A percentile compares a stretch with the other conserved stretches of the same genome.
Conservation (phyloP, 1,140 invertebrate genomes). For the Atta cephalotes region DNA sequence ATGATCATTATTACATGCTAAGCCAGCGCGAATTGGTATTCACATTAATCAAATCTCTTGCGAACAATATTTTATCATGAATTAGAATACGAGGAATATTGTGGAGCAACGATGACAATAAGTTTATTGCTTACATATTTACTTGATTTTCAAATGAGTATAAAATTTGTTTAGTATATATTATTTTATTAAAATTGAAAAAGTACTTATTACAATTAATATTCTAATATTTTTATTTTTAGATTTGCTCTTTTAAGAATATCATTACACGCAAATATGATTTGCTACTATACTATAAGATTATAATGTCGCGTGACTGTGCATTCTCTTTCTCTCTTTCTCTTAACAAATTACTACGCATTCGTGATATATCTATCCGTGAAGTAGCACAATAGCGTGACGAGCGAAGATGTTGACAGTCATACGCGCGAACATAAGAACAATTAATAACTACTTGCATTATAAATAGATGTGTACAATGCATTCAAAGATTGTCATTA, state of each 20-base stretch:
- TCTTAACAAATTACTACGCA: conserved; percentile 46
- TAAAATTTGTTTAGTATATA: not conserved
- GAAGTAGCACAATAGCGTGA: conserved; percentile 27
- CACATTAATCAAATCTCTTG: not conserved
- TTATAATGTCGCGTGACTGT: conserved; percentile 59
- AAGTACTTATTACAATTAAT: not conserved
- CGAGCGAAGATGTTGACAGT: conserved; percentile 2
- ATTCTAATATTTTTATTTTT: not conserved
- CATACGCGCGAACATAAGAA: not conserved
- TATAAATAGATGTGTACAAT: not conserved
- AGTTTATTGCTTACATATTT: not conserved
- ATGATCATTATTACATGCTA: conserved; percentile 29
- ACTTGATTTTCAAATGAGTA: not conserved
- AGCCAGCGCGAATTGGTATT: conserved; percentile 15
- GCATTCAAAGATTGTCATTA: not conserved
- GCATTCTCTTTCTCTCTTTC: conserved; percentile 3
- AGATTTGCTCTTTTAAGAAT: not conserved
- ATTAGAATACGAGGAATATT: not conserved
- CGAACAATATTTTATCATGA: not conserved
- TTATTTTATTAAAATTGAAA: not conserved
- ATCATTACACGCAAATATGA: not conserved
- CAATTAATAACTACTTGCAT: conserved; percentile 5
- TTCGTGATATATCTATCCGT: conserved; percentile 51
- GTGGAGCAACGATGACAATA: not conserved
- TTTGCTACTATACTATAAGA: conserved; percentile 11